Percentiles rank a stretch among this genome's conserved stretches.
Conservation (phyloP, 2,888 invertebrate species). For the Drosophila atripex region DNA sequence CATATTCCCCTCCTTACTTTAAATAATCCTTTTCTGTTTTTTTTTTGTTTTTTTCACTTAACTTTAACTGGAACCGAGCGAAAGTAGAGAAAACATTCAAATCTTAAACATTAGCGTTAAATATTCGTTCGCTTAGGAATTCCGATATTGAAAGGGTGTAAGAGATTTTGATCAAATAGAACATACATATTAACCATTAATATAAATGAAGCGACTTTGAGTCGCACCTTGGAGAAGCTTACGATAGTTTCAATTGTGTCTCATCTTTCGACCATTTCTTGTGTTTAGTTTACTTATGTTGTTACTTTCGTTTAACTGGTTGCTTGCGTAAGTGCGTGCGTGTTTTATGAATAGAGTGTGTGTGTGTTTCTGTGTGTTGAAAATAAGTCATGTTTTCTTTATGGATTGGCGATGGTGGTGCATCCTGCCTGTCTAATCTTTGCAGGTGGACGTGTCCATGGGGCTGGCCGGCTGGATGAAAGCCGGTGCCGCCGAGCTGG, state of each 20-base stretch:
- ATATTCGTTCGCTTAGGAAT: constrained; percentile 67
- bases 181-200: constrained; percentile 74
- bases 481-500: constrained; percentile 73
- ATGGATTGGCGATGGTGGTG: constrained; percentile 8
- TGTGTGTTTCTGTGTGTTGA: constrained; percentile 29
- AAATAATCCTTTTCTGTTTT: constrained; percentile 15
- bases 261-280: constrained; percentile 36
- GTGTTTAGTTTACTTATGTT: constrained; percentile 34
- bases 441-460: constrained; percentile 89
- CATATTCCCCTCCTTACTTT: neutral
- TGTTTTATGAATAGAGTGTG: constrained; percentile 37
- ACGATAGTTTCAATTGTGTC: constrained; percentile 61
- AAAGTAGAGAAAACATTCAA: constrained; percentile 50
- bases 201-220: constrained; percentile 72
- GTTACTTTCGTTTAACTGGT: constrained; percentile 56
- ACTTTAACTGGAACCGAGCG: constrained; percentile 56
- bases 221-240: constrained; percentile 63
- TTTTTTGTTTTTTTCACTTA: constrained; percentile 32
- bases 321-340: constrained; percentile 32
- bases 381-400: constrained; percentile 44
- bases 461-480: constrained; percentile 88
- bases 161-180: constrained; percentile 57
- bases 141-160: constrained; percentile 45
- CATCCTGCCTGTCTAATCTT: constrained; percentile 84
- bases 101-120: constrained; percentile 62